Evolutionary conservation across 1,140 invertebrate genomes (phyloP).

Genomic region (Lasioglossum baleicum): DNA sequence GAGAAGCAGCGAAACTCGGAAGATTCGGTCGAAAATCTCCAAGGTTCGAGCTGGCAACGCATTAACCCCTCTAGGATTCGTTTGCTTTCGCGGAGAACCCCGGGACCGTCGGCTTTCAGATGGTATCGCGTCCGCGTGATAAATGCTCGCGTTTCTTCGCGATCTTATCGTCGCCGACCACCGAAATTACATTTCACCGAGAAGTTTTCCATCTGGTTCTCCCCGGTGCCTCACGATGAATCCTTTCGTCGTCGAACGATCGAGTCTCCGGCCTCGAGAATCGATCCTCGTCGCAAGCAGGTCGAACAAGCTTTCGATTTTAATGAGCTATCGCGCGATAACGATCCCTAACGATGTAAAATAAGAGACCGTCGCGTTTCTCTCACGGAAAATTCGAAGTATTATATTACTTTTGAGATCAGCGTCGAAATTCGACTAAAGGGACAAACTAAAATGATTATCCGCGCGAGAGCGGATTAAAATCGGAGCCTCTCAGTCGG

Average conservation of each 20-base stretch:
- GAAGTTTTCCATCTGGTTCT: not conserved
- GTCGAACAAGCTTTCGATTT: too few relatives aligned
- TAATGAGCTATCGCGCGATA: too few relatives aligned
- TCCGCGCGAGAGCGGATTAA: too few relatives aligned
- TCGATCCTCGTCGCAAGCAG: too few relatives aligned
- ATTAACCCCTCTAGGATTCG: conserved; percentile 5
- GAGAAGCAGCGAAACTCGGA: not conserved
- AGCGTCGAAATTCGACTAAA: too few relatives aligned
- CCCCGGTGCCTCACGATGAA: not conserved
- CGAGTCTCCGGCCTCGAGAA: too few relatives aligned
- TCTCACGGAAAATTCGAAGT: too few relatives aligned
- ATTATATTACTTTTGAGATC: too few relatives aligned
- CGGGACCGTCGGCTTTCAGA: not conserved
- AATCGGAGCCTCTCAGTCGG: too few relatives aligned
- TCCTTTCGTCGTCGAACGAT: not conserved
- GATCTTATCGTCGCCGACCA: not conserved
- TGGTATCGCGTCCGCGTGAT: conserved; percentile 13
- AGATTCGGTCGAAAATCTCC: conserved; percentile 26
- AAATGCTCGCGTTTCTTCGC: conserved; percentile 11
- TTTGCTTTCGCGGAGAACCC: not conserved
- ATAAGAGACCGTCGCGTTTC: too few relatives aligned
- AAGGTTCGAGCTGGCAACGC: conserved; percentile 15
- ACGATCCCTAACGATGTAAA: too few relatives aligned
- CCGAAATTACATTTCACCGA: conserved; percentile 15
- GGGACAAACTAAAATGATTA: too few relatives aligned